phyloP scores from a whole-genome alignment of 2,888 invertebrate species.

The Heteromurus nitidus region DNA sequence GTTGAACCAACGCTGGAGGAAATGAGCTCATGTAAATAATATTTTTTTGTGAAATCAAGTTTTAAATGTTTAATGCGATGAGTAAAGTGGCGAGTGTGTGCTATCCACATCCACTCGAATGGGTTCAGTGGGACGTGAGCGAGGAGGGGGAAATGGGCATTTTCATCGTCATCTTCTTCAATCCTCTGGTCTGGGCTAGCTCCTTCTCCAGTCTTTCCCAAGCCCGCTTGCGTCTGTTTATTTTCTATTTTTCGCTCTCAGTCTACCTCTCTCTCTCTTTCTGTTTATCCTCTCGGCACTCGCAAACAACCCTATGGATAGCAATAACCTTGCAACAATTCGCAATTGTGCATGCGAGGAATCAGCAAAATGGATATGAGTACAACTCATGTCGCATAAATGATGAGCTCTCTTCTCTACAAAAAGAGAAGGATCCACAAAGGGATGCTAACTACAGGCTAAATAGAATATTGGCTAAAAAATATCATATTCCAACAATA shows the following conservation, averaged over 20 bases:
- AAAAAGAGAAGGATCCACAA: too few species aligned
- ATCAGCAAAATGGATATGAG: neutral
- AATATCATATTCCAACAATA: too few species aligned
- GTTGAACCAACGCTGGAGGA: too few species aligned
- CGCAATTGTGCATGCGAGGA: neutral
- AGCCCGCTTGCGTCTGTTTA: too few species aligned
- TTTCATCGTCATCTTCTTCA: constrained; percentile 4
- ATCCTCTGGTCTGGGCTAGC: constrained; percentile 2
- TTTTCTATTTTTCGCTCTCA: too few species aligned
- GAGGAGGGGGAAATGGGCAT: constrained; percentile 21
- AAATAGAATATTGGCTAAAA: too few species aligned
- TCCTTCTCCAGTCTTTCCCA: too few species aligned
- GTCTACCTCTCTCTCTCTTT: neutral
- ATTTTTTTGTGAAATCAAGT: constrained; percentile 32
- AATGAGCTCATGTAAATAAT: neutral
- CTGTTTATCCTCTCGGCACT: neutral
- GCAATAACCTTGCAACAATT: constrained; percentile 8
- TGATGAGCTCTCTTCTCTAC: neutral
- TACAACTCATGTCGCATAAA: neutral
- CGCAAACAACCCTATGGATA: too few species aligned
- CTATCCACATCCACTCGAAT: neutral
- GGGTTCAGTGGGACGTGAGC: neutral
- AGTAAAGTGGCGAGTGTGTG: constrained; percentile 8
- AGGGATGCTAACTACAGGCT: too few species aligned
- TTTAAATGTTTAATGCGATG: constrained; percentile 49